Conservation (phyloP, 2,888 invertebrate genomes). For the Phytoseiulus persimilis region DNA sequence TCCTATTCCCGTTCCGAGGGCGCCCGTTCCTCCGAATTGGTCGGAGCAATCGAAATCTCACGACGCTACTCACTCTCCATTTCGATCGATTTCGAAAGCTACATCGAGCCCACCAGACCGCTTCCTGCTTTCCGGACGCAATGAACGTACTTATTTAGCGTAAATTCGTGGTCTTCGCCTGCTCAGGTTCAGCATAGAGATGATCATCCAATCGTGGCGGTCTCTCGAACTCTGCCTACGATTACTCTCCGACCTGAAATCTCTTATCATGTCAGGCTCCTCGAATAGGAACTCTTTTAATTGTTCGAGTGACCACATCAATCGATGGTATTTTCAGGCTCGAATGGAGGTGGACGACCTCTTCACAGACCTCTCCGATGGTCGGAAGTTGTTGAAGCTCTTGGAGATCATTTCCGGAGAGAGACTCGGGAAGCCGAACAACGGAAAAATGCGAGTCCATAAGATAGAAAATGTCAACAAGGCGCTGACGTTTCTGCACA, state of each 20-base stretch:
- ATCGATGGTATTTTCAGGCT: conserved; percentile 58
- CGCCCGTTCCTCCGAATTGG: not conserved
- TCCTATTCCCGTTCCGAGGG: not conserved
- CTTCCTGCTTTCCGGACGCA: no score
- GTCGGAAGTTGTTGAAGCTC: conserved; percentile 78
- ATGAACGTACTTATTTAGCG: no score
- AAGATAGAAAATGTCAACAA: conserved; percentile 99
- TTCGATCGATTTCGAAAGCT: no score
- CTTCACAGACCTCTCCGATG: conserved; percentile 91
- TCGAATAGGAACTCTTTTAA: not conserved
- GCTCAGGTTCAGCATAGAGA: no score
- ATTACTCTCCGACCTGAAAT: no score
- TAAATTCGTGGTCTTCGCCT: no score
- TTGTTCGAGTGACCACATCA: not conserved
- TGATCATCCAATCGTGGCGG: no score
- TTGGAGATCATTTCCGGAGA: conserved; percentile 98
- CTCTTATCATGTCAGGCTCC: no score
- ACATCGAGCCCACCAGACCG: no score
- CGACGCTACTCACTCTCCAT: no score
- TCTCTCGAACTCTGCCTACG: no score
- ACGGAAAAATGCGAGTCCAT: conserved; percentile 90
- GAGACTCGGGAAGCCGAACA: conserved; percentile 90
- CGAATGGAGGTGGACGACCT: conserved; percentile 96
- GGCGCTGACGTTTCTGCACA: conserved; percentile 86
- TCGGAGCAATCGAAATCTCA: no score